These are phyloP conservation scores for Tipula vernalis DNA, from an alignment of 2,888 invertebrate species.

Conservation along the genomic window DNA sequence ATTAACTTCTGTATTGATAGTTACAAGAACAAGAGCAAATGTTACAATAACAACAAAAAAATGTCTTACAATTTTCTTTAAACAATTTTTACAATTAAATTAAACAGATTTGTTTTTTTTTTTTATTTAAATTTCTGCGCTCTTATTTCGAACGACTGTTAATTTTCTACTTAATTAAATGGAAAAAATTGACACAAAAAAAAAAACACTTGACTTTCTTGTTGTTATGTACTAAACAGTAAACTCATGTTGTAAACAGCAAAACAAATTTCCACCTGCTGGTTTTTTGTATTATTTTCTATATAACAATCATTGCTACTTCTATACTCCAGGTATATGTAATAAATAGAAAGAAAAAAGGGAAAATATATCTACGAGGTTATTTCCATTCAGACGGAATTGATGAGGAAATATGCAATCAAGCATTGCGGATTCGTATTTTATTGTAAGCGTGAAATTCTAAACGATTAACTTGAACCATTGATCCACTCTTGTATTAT, in stretches of 20 bases:
- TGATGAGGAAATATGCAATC: not conserved
- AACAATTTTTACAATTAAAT: not conserved
- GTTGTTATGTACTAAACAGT: not conserved
- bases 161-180: conserved; percentile 4
- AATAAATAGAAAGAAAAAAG: not conserved
- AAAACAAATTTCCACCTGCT: not conserved
- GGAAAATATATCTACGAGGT: not conserved
- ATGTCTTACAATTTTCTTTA: not conserved
- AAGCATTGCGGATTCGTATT: not conserved
- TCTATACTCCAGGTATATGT: not conserved
- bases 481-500: not conserved
- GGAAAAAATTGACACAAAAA: not conserved
- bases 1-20: not conserved
- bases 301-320: not conserved
- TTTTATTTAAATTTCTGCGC: not conserved
- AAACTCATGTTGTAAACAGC: not conserved
- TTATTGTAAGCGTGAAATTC: not conserved
- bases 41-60: not conserved
- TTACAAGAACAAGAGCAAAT: not conserved
- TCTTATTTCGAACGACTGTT: not conserved
- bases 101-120: not conserved
- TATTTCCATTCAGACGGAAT: not conserved
- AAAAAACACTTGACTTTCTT: not conserved
- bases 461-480: not conserved
- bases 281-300: not conserved